Base-by-base conservation (phyloP, 2,888 invertebrate genomes). In the Camptogramma bilineatum region DNA sequence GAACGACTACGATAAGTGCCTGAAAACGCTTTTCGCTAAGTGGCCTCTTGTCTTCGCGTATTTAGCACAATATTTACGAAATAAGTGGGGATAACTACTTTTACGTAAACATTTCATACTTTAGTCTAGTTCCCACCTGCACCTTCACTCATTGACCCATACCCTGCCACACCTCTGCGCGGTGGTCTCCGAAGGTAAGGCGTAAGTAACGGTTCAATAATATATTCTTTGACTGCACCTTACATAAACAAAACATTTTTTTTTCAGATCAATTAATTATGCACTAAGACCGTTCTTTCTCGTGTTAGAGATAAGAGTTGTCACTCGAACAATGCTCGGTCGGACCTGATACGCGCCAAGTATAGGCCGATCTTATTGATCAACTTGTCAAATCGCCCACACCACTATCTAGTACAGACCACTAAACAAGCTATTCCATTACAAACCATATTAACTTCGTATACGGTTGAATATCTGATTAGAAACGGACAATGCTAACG, bases 291-390 rank as follows among this genome's bases (percentile, higher is more conserved):
- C 21, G 55, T 64, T 64, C 52, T 56, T 47, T 53, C 46, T 47
- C 28, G 18, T 63, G 52, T 60, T 44, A 58, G 16, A 68, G 66
- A 69, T 66, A 66, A 68, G 70, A 66, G 63, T 64, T 71, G 72
- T 72, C 72, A 68, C 9, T 52, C 63, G 65, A 69, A 79, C 79
- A 81, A 77, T 78, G 75, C 70, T 73, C 74, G 75, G 77, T 74
- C 75, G 78, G 77, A 74, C 70, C 70, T 69, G 71, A 74, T 75
- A 74, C 75, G 71, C 72, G 34, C 85, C 85, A 80, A 77, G 72
- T 82, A 81, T 71, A 81, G 83, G 19, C 55, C 47, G 66, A 57
- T 70, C 71, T 74, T 83, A 85, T 81, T 81, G 85, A 86, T 85
- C 80, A 77, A 77, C 77, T 74, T 76, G 81, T 81, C 77, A 73